These are phyloP conservation scores for Lordiphosa clarofinis DNA, from an alignment of 1,140 invertebrate genomes.

Conservation along the genomic window DNA sequence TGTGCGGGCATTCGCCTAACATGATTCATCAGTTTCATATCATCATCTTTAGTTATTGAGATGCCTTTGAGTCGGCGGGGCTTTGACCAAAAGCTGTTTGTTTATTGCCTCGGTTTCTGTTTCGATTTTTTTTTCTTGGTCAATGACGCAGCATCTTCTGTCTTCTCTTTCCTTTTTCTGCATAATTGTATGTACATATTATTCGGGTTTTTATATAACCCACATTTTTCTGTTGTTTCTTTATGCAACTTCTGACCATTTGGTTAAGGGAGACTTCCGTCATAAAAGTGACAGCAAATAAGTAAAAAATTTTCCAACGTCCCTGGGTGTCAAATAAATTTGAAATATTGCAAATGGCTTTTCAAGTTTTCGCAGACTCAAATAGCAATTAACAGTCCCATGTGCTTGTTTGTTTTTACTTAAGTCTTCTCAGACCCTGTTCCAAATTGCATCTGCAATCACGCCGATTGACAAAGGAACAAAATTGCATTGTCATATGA, in stretches of 20 bases:
- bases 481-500: constrained; percentile 59
- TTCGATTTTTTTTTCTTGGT: constrained; percentile 42
- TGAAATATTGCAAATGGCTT: constrained; percentile 28
- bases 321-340: constrained; percentile 22
- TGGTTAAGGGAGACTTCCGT: constrained; percentile 20
- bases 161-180: constrained; percentile 39
- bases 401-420: constrained; percentile 22
- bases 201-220: constrained; percentile 57
- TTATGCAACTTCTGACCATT: constrained; percentile 40
- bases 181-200: constrained; percentile 8
- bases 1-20: constrained; percentile 25
- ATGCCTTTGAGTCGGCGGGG: constrained; percentile 10
- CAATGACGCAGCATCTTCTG: constrained; percentile 63
- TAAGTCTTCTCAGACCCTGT: constrained; percentile 5
- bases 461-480: constrained; percentile 20
- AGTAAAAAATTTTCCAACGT: constrained; percentile 28
- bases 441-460: constrained; percentile 21
- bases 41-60: constrained; percentile 43
- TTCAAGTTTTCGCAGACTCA: constrained; percentile 12
- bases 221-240: constrained; percentile 43
- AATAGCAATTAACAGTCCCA: constrained; percentile 39
- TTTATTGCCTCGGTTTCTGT: constrained; percentile 21
- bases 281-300: constrained; percentile 20
- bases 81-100: constrained; percentile 27
- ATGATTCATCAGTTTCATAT: constrained; percentile 58